Base-by-base conservation (phyloP, 2,888 invertebrate species). In the Mesorhabditis sp. region DNA sequence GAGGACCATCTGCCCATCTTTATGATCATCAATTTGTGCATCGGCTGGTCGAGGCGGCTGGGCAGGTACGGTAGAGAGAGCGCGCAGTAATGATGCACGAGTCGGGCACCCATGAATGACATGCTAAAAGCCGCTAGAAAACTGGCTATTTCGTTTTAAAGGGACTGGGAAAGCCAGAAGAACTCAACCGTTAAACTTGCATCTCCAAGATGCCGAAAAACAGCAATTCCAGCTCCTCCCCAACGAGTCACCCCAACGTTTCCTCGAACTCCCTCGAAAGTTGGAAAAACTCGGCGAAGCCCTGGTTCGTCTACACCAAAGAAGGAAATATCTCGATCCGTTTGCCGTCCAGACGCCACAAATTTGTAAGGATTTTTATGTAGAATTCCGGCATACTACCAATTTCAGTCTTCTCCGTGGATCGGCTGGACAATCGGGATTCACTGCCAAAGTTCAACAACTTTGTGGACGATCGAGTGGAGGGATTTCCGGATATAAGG, bases 391-490 rank as follows among this genome's bases (percentile, higher is more conserved):
- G 50, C 50, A 10, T 6, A 50, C 13, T 50, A 10, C 13, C 50
- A 50, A 13, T 10, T 50, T 50, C 58, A 80, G 79, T 78, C 4
- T 80, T 79, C 61, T 71, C 77, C 13, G 68, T 76, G 5, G 79
- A 80, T 45, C 76, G 74, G 45, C 67, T 78, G 4, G 78, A 78
- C 42, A 74, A 76, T 65, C 69, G 70, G 2, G 69, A 73, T 61
- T 45, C 74, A 61, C 68, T 80, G 15, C 80, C 80, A 2, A 78
- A 80, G 43, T 80, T 80, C 69, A 77, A 78, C 65, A 76, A 76
- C 50, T 78, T 80, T 66, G 69, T 80, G 62, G 80, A 80, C 68
- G 70, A 72, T 4, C 73, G 80, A 13, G 72, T 75, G 4, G 41
- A 44, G 0, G 72, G 72, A 15, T 75, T 76, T 66, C 69, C 69